Evolutionary conservation across 2,113 vertebrate genomes (phyloP), one percentile per base, ranked within the genome.

Genomic region (Syngnathus typhle): DNA sequence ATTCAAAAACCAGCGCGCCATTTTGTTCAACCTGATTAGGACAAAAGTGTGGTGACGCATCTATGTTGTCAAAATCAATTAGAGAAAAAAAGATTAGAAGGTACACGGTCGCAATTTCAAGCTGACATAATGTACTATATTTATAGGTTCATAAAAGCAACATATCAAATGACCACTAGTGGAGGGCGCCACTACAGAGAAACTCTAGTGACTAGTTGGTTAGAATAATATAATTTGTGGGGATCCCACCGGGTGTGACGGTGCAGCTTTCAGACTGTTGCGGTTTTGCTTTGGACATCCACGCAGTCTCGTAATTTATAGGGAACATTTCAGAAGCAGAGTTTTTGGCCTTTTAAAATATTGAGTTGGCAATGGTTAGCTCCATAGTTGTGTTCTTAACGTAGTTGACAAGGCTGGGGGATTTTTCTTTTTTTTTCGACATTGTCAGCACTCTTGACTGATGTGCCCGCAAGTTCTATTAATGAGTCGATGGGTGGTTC

Each of bases 241-340:
- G 55, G 59, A 39, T 60, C 59, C 59, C 37, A 60, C 59, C 36
- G 59, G 59, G 59, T 60, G 59, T 60, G 59, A 60, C 37, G 19
- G 27, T 36, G 37, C 59, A 60, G 59, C 59, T 60, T 39, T 60
- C 38, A 39, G 59, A 60, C 37, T 60, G 36, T 38, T 60, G 37
- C 39, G 59, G 59, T 60, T 60, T 60, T 60, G 36, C 41, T 60
- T 21, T 18, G 19, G 27, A 60, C 37, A 60, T 60, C 59, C 55
- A 16, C 36, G 23, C 55, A 60, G 19, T n/a, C 59, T 38, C 37
- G 21, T 39, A n/a, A 60, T 60, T 38, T 39, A 39, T 39, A 18
- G 19, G 59, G 37, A 60, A 19, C 36, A 41, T 60, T 37, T n/a
- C 37, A 60, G 59, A 60, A 60, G 55, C 27, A 36, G 52, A 55